Conservation (phyloP, 2,888 invertebrate species). For the Euplexia lucipara region DNA sequence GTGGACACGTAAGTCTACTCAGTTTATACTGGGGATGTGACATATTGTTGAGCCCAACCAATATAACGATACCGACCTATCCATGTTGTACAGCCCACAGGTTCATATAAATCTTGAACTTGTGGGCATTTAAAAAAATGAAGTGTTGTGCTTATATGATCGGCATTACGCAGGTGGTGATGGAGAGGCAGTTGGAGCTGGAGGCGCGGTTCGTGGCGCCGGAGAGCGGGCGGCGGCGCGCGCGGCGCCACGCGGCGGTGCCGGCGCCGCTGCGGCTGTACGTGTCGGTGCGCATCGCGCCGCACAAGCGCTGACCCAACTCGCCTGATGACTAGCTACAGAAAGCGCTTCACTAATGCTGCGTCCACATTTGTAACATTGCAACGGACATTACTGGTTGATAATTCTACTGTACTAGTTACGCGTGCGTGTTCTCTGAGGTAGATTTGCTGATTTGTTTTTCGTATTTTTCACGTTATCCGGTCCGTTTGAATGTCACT, state of each 20-base stretch:
- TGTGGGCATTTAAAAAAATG: no score
- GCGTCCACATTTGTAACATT: neutral
- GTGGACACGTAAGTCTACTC: no score
- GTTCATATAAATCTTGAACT: no score
- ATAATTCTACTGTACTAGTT: neutral
- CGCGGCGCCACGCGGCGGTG: slow-evolving; percentile 67
- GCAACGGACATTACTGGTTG: neutral
- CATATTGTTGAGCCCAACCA: no score
- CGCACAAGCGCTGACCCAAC: slow-evolving; percentile 64
- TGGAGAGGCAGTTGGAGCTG: slow-evolving; percentile 82
- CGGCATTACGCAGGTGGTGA: slow-evolving; percentile 38
- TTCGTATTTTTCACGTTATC: neutral
- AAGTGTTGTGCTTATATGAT: no score
- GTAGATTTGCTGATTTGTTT: neutral
- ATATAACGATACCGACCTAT: no score
- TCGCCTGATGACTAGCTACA: neutral
- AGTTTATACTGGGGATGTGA: no score
- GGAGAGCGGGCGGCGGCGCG: slow-evolving; percentile 56
- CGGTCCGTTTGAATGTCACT: slow-evolving; percentile 1
- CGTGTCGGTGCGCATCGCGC: slow-evolving; percentile 81
- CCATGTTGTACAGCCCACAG: no score
- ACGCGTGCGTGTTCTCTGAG: neutral
- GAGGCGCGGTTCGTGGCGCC: slow-evolving; percentile 81
- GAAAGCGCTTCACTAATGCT: slow-evolving; percentile 13
- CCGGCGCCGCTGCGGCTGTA: slow-evolving; percentile 84